A percentile compares a stretch with the other conserved stretches of the same genome.
These are phyloP conservation scores for Choloepus hoffmanni DNA, from an alignment of 2,113 vertebrate species.

Conservation along the genomic window DNA sequence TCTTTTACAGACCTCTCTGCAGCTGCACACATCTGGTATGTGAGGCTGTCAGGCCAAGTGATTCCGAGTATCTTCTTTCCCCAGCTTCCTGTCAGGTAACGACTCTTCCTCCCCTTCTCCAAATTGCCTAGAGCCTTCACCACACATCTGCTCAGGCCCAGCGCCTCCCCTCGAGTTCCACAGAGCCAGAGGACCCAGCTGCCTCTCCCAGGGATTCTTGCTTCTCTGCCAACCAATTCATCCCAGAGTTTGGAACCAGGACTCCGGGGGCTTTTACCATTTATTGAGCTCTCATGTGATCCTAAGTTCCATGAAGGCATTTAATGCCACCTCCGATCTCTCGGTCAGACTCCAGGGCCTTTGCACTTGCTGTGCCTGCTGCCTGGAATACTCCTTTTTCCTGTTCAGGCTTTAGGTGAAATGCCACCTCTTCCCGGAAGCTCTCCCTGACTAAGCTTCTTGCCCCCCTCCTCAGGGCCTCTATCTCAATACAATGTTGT, in stretches of 20 bases:
- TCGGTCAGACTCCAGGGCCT: not conserved
- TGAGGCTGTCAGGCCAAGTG: not conserved
- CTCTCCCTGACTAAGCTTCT: not conserved
- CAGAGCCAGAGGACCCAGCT: not conserved
- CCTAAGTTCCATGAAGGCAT: not conserved
- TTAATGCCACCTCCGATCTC: not conserved
- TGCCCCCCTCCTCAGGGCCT: not conserved
- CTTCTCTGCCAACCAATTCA: not conserved
- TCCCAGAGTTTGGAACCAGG: not conserved
- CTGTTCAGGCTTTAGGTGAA: not conserved
- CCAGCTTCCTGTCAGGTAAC: not conserved
- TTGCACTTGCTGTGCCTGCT: not conserved
- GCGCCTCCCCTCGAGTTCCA: not conserved
- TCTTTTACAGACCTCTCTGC: not conserved
- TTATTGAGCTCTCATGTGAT: not conserved
- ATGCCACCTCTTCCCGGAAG: not conserved
- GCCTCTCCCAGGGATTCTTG: not conserved
- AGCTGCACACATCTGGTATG: not conserved
- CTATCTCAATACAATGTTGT: not conserved
- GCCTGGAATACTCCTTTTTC: not conserved
- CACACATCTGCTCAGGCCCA: not conserved
- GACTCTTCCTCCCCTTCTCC: not conserved
- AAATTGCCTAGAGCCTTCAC: not conserved
- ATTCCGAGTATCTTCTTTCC: not conserved
- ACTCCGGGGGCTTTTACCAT: not conserved